These are phyloP conservation scores for Sebastes kiyomatsui DNA, from an alignment of 2,797 vertebrate genomes.

Conservation along the genomic window DNA sequence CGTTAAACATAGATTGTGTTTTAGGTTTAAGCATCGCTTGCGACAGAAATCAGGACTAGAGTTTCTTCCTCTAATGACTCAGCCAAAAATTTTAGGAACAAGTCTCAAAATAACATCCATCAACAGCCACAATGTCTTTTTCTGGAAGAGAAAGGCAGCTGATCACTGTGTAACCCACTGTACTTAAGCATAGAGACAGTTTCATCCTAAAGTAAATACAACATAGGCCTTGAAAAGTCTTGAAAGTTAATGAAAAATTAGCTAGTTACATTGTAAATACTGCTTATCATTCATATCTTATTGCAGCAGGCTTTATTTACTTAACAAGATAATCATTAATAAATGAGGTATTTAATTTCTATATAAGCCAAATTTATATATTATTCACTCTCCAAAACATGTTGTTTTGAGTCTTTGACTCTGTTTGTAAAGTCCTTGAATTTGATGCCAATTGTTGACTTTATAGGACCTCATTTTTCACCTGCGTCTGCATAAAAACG, in stretches of 20 bases:
- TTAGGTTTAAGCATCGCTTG: not conserved
- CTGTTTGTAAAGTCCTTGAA: constrained; percentile 4
- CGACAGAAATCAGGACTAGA: not conserved
- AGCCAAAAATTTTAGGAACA: not conserved
- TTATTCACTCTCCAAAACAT: not conserved
- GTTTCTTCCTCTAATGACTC: not conserved
- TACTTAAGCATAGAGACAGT: not conserved
- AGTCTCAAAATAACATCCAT: not conserved
- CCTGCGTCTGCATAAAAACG: not conserved
- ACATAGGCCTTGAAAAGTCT: not conserved
- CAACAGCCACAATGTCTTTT: not conserved
- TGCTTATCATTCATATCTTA: not conserved
- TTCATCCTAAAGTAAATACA: not conserved
- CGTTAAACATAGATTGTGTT: not conserved
- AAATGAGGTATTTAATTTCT: not conserved
- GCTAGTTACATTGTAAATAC: not conserved
- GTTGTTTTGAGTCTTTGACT: not conserved
- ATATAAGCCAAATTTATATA: not conserved
- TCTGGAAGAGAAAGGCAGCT: not conserved
- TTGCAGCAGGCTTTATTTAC: not conserved
- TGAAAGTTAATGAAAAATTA: not conserved
- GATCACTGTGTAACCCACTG: not conserved
- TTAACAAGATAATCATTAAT: not conserved
- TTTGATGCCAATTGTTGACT: not conserved
- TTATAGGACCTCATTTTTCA: not conserved